Evolutionary conservation across 2,113 vertebrate genomes (phyloP).

Genomic region (Zapus hudsonius): DNA sequence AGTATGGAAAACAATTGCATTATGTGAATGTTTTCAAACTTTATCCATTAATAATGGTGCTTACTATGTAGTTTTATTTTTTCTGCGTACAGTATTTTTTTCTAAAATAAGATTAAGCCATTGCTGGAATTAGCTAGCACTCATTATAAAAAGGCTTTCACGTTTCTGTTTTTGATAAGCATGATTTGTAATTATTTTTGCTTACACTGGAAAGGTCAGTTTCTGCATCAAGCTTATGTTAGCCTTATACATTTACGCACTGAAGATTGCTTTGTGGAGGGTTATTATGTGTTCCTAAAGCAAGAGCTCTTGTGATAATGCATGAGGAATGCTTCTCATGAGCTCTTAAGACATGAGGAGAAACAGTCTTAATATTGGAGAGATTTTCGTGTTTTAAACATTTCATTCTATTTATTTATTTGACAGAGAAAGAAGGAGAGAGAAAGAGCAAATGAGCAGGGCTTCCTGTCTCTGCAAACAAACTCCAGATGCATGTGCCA

Average conservation of each 20-base stretch:
- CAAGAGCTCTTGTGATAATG: background rate
- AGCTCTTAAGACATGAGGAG: background rate
- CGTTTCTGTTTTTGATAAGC: background rate
- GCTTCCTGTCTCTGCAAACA: no score
- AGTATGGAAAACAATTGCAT: background rate
- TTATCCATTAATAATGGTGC: background rate
- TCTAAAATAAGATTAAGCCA: background rate
- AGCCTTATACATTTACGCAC: background rate
- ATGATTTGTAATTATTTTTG: background rate
- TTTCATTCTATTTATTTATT: no score
- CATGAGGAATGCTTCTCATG: background rate
- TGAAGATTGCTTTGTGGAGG: background rate
- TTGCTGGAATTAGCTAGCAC: background rate
- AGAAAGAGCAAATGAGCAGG: background rate
- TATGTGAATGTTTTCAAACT: background rate
- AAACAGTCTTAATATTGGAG: background rate
- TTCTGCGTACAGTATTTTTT: background rate
- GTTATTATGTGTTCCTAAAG: conserved; percentile 4
- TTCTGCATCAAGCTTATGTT: background rate
- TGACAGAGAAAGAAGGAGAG: background rate
- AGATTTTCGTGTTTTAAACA: no score
- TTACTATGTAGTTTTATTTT: background rate
- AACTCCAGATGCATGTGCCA: no score
- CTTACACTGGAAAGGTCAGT: background rate
- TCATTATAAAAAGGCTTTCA: background rate